These are phyloP conservation scores for Avahi laniger DNA, from an alignment of 2,797 vertebrate genomes.

Conservation along the genomic window DNA sequence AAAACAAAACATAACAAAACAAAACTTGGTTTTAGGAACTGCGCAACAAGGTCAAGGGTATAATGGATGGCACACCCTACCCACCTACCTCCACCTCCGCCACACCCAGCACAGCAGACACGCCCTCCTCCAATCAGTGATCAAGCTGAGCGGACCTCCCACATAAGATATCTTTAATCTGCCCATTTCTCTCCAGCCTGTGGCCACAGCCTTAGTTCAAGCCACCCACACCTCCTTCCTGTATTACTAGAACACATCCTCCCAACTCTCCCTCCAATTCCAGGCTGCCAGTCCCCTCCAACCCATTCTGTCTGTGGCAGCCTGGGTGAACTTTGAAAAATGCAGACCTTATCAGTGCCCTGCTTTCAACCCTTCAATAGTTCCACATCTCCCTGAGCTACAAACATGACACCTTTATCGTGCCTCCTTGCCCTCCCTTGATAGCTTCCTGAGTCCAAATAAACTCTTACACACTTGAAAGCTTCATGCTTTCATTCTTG, in stretches of 20 bases:
- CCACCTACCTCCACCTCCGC: too few species aligned
- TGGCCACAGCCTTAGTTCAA: neutral
- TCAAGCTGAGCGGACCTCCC: neutral
- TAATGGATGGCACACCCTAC: neutral
- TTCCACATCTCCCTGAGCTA: neutral
- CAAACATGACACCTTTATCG: neutral
- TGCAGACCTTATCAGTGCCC: neutral
- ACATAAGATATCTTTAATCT: neutral
- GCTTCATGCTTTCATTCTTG: neutral
- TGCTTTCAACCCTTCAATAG: neutral
- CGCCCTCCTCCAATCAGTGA: neutral
- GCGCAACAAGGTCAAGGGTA: neutral
- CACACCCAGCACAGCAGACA: neutral
- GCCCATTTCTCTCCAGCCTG: neutral
- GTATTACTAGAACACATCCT: neutral
- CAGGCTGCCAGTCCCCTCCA: accelerated
- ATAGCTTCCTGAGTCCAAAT: neutral
- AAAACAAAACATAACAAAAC: neutral
- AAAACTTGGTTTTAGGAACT: neutral
- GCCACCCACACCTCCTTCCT: accelerated
- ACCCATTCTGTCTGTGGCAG: neutral
- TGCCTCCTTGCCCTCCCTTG: too few species aligned
- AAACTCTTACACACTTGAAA: neutral
- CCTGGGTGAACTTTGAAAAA: neutral
- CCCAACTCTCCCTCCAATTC: neutral